These are phyloP conservation scores for Dolichomitus sp. DNA, from an alignment of 2,888 invertebrate species.

Conservation along the genomic window DNA sequence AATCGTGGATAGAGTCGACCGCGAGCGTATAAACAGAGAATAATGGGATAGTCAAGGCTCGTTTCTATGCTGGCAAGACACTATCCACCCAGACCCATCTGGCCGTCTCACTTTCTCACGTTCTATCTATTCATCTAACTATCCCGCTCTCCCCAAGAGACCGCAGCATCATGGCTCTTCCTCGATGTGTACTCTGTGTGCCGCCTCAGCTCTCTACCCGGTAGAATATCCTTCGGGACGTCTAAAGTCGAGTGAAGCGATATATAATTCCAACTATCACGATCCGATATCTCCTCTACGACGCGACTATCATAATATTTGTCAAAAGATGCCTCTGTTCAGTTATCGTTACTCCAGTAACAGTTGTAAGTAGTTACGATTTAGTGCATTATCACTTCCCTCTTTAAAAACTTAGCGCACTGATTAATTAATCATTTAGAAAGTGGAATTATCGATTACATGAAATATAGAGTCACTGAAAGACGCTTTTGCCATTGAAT, in stretches of 20 bases:
- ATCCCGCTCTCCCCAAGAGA: constrained; percentile 41
- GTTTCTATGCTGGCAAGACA: constrained; percentile 56
- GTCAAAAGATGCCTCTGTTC: constrained; percentile 42
- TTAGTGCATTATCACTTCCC: background rate
- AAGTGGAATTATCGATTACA: background rate
- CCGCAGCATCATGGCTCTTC: constrained; percentile 39
- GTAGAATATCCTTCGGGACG: constrained; percentile 56
- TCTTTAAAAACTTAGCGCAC: background rate
- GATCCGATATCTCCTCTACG: constrained; percentile 59
- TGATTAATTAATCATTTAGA: constrained; percentile 7
- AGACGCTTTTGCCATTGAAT: background rate
- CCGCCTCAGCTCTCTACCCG: constrained; percentile 33
- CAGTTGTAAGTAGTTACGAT: background rate
- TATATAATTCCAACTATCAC: constrained; percentile 62
- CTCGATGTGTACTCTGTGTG: constrained; percentile 44
- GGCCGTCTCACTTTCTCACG: constrained; percentile 38
- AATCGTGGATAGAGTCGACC: constrained; percentile 68
- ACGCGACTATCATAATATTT: constrained; percentile 61
- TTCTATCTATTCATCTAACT: constrained; percentile 16
- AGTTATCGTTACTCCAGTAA: background rate
- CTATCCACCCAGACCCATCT: constrained; percentile 28
- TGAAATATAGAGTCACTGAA: background rate
- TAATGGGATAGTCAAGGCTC: constrained; percentile 64
- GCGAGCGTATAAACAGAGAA: constrained; percentile 76
- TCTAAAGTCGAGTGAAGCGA: constrained; percentile 54